phyloP scores from a whole-genome alignment of 2,797 vertebrate species.

The Myotis planiceps region DNA sequence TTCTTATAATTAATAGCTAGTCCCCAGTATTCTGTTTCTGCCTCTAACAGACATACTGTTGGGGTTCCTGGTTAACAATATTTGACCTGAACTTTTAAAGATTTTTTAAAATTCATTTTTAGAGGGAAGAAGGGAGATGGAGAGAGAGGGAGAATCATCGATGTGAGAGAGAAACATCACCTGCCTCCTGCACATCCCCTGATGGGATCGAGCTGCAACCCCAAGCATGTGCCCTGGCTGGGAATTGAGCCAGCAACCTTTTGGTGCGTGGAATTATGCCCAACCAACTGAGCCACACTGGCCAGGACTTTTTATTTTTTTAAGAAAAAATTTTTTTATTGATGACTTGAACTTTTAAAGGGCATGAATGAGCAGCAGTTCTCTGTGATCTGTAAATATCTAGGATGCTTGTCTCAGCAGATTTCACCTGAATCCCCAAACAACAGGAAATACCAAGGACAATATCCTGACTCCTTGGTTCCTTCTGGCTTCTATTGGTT shows the following conservation, averaged over 20 bases:
- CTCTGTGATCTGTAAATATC: constrained; percentile 57
- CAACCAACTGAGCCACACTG: neutral
- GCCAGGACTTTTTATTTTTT: neutral
- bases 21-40: too few species aligned
- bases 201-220: neutral
- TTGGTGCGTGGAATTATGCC: neutral
- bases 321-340: neutral
- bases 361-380: neutral
- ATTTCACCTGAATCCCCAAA: constrained; percentile 63
- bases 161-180: neutral
- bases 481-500: constrained; percentile 50
- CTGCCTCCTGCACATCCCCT: neutral
- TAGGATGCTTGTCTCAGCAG: constrained; percentile 45
- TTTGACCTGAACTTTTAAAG: constrained; percentile 68
- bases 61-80: constrained; percentile 48
- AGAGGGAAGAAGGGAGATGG: too few species aligned
- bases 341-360: constrained; percentile 46
- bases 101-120: neutral
- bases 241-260: neutral
- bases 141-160: neutral
- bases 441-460: constrained; percentile 26
- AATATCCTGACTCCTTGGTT: neutral
- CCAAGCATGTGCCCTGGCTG: neutral
- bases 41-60: neutral
- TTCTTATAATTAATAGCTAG: too few species aligned